These are phyloP conservation scores for Rhynchonema sp. DNA, from an alignment of 2,888 invertebrate genomes.

Conservation along the genomic window DNA sequence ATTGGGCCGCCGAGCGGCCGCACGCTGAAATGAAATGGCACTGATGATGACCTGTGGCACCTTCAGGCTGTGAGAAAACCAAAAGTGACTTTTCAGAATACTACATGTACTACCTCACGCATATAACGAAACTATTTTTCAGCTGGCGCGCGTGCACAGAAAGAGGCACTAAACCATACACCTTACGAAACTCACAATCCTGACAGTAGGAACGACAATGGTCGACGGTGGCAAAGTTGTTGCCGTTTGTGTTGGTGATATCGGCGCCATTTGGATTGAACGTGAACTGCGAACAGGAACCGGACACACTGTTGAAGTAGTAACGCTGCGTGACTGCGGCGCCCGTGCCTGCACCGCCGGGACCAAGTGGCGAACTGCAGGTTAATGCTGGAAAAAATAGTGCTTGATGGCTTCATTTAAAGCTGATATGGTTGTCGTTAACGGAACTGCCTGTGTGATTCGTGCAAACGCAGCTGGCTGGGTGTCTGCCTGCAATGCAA, in stretches of 20 bases:
- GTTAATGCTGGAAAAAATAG: constrained; percentile 11
- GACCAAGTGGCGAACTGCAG: constrained; percentile 15
- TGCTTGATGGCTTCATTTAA: too few species aligned
- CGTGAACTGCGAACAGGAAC: constrained; percentile 1
- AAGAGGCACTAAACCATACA: too few species aligned
- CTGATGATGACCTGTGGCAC: too few species aligned
- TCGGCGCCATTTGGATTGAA: neutral
- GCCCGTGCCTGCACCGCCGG: constrained; percentile 9
- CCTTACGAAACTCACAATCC: neutral
- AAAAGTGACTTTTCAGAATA: neutral
- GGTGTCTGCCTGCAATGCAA: too few species aligned
- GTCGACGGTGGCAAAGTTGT: constrained; percentile 5
- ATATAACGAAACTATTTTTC: too few species aligned
- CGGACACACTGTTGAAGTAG: neutral
- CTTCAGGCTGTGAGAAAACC: too few species aligned
- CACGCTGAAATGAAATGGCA: constrained; percentile 23
- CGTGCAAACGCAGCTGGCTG: too few species aligned
- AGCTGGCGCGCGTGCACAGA: too few species aligned
- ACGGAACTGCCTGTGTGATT: too few species aligned
- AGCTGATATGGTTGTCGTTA: too few species aligned
- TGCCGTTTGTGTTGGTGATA: neutral
- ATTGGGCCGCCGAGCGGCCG: constrained; percentile 24
- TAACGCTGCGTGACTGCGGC: neutral
- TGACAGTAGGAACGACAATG: constrained; percentile 5
- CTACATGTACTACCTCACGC: too few species aligned